Conservation (phyloP, 1,140 invertebrate species). For the Zeugodacus cucurbitae region DNA sequence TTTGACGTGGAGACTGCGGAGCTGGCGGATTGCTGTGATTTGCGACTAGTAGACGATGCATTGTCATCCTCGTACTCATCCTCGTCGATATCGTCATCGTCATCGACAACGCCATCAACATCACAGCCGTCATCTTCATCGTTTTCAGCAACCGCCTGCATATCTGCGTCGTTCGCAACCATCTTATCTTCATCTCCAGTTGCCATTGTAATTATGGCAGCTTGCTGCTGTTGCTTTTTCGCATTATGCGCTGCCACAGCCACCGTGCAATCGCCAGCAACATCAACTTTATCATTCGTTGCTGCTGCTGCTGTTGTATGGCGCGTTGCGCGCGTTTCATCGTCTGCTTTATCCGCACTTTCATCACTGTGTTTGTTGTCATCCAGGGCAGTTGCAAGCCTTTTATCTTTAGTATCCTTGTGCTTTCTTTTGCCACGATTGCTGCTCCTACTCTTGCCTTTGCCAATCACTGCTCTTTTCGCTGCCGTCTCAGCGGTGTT, state of each 20-base stretch:
- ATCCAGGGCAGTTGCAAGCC: constrained; percentile 58
- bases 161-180: not conserved
- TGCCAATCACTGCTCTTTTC: not conserved
- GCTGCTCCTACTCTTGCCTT: not conserved
- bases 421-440: not conserved
- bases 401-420: constrained; percentile 39
- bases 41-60: not conserved
- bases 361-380: constrained; percentile 51
- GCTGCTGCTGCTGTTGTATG: not conserved
- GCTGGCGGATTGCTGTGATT: not conserved
- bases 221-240: not conserved
- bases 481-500: not conserved
- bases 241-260: not conserved
- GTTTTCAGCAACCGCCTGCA: not conserved
- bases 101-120: not conserved
- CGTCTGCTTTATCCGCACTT: not conserved
- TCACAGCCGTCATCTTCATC: not conserved
- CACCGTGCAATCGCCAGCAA: not conserved
- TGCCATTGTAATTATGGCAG: not conserved
- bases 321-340: constrained; percentile 1
- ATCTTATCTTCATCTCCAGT: not conserved
- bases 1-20: not conserved
- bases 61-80: constrained; percentile 24
- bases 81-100: constrained; percentile 4
- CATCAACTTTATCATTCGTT: not conserved